Conservation (phyloP, 1,140 invertebrate genomes). For the Nixonia krombeini region DNA sequence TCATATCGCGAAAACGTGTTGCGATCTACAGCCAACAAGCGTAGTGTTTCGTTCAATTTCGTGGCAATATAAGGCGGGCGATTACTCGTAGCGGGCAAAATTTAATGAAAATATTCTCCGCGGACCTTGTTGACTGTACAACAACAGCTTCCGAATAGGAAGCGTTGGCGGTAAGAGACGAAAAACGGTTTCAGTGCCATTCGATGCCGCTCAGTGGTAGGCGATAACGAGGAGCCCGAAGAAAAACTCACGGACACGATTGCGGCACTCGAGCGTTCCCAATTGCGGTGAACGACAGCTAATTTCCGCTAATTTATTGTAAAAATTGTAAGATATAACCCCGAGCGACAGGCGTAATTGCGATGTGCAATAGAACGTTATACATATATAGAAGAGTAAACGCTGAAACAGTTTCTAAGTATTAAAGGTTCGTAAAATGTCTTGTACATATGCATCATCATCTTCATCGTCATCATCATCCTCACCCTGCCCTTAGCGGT, state of each 20-base stretch:
- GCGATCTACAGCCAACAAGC: no score
- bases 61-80: no score
- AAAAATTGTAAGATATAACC: conserved; percentile 66
- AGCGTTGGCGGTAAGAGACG: background rate
- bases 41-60: no score
- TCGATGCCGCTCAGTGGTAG: no score
- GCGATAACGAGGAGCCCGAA: background rate
- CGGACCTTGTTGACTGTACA: no score
- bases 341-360: conserved; percentile 58
- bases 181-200: conserved; percentile 23
- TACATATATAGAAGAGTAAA: conserved; percentile 51
- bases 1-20: no score
- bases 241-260: conserved; percentile 8
- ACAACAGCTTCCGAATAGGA: background rate
- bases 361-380: conserved; percentile 66
- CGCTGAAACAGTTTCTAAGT: conserved; percentile 51
- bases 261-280: conserved; percentile 16
- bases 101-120: no score
- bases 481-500: conserved; percentile 56
- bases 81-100: no score
- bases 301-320: conserved; percentile 67
- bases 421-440: conserved; percentile 23
- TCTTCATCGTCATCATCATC: conserved; percentile 63
- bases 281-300: conserved; percentile 29
- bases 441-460: conserved; percentile 20